Conservation (phyloP, 1,140 invertebrate species). For the Saccostrea echinata region DNA sequence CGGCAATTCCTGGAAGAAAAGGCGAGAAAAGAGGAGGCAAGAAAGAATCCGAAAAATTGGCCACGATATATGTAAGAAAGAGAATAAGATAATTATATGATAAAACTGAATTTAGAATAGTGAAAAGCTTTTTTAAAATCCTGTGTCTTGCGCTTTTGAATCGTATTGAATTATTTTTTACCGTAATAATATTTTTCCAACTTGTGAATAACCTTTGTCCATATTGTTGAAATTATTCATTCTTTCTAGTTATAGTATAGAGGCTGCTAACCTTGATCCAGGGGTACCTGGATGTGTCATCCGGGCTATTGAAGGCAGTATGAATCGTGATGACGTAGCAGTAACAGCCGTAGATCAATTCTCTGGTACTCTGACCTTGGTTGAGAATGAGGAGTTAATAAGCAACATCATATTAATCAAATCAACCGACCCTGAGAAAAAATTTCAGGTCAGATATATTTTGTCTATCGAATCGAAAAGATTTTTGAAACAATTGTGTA, state of each 20-base stretch:
- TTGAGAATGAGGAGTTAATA: conserved; percentile 73
- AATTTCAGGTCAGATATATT: conserved; percentile 58
- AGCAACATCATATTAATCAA: conserved; percentile 72
- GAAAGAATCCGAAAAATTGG: conserved; percentile 69
- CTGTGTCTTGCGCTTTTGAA: no score
- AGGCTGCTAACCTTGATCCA: conserved; percentile 65
- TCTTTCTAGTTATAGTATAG: conserved; percentile 64
- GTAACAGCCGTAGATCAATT: conserved; percentile 65
- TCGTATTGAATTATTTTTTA: no score
- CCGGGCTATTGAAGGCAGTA: conserved; percentile 61
- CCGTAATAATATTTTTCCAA: not conserved
- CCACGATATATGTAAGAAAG: conserved; percentile 66
- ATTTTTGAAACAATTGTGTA: not conserved
- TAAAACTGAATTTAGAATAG: no score
- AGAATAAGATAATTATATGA: not conserved
- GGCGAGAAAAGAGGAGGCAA: conserved; percentile 59
- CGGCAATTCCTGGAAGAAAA: conserved; percentile 56
- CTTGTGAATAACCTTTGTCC: not conserved
- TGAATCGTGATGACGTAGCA: conserved; percentile 66
- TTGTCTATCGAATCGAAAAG: not conserved
- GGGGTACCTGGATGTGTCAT: conserved; percentile 67
- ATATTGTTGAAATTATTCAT: not conserved
- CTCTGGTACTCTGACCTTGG: conserved; percentile 58
- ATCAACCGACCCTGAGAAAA: conserved; percentile 57
- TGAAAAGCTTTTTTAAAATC: no score